Conservation (phyloP, 2,888 invertebrate species). For the Cantharis flavilabris region DNA sequence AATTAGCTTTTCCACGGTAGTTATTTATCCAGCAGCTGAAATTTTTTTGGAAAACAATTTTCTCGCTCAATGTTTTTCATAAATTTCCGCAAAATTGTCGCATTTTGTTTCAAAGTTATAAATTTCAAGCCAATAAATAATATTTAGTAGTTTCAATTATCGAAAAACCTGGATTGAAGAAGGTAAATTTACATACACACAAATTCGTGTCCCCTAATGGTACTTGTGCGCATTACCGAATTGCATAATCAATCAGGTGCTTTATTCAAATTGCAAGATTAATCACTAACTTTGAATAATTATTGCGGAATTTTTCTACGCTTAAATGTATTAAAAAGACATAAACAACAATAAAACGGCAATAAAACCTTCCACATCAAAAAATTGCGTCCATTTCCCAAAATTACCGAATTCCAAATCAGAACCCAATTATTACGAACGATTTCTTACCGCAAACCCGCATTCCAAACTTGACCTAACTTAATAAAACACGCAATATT, state of each 20-base stretch:
- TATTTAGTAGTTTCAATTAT: not conserved
- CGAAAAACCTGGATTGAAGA: not conserved
- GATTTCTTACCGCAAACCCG: constrained; percentile 5
- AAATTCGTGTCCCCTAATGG: not conserved
- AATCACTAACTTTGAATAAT: not conserved
- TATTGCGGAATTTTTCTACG: not conserved
- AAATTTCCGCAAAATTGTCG: not conserved
- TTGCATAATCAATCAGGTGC: not conserved
- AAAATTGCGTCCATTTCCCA: not conserved
- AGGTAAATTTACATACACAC: not conserved
- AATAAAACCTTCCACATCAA: not conserved
- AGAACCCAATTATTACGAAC: constrained; percentile 19
- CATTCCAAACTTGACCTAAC: constrained; percentile 6
- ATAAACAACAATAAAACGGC: not conserved
- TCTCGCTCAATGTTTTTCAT: not conserved
- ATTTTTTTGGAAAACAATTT: not conserved
- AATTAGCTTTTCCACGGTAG: constrained; percentile 12
- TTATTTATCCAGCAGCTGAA: not conserved
- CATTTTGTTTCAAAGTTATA: not conserved
- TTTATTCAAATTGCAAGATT: not conserved
- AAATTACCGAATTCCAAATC: constrained; percentile 12
- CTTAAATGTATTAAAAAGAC: not conserved
- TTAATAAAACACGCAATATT: not conserved
- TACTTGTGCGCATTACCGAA: not conserved
- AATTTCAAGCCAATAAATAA: not conserved